These are phyloP conservation scores for Bolinopsis microptera DNA, from an alignment of 37 sponge, comb jelly and placozoan genomes.

Conservation along the genomic window DNA sequence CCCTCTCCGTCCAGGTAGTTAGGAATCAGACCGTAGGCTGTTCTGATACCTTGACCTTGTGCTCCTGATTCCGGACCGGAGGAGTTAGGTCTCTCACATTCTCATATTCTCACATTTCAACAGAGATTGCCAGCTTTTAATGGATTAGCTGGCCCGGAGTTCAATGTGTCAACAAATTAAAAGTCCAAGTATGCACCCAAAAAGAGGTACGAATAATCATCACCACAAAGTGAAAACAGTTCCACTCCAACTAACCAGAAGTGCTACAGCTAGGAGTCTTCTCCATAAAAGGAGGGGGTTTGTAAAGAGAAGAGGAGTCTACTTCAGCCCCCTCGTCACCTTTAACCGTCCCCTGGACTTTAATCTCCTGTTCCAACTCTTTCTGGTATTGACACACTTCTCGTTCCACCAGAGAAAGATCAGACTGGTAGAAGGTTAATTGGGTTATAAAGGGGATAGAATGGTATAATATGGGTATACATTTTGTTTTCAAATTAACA, in stretches of 20 bases:
- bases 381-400: background rate
- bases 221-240: background rate
- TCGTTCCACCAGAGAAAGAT: background rate
- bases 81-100: too few relatives aligned
- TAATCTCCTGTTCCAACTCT: constrained; percentile 9
- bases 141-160: too few relatives aligned
- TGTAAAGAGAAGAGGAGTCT: constrained; percentile 44
- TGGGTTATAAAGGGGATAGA: too few relatives aligned
- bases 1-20: constrained; percentile 38
- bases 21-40: constrained; percentile 51
- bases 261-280: background rate
- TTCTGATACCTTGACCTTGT: background rate
- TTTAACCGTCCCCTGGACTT: background rate
- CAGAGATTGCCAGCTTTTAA: too few relatives aligned
- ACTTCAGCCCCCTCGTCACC: background rate
- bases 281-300: background rate
- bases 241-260: background rate
- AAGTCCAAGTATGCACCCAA: too few relatives aligned
- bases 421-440: too few relatives aligned
- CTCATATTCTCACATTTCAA: too few relatives aligned
- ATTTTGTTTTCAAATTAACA: too few relatives aligned
- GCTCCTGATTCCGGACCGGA: background rate
- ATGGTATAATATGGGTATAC: too few relatives aligned
- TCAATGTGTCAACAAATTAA: too few relatives aligned
- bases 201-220: too few relatives aligned